Evolutionary conservation across 2,888 invertebrate species (phyloP).

Genomic region (Salticus scenicus): DNA sequence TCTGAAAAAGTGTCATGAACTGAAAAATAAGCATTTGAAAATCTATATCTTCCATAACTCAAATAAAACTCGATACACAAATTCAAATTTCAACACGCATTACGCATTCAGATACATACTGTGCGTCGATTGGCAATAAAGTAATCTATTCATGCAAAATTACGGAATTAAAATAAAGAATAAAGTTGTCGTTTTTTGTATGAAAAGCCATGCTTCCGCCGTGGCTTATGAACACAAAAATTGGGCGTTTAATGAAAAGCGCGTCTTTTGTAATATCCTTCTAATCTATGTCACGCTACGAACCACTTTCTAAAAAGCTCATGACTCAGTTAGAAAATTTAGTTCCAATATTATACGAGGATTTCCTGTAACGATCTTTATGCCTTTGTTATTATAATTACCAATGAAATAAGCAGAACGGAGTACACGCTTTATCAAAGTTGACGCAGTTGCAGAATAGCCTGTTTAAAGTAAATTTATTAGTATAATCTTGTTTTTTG

Average conservation of each 20-base stretch:
- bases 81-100: too few relatives aligned
- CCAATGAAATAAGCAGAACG: background rate
- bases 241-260: background rate
- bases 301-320: background rate
- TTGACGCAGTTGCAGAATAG: too few relatives aligned
- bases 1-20: too few relatives aligned
- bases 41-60: too few relatives aligned
- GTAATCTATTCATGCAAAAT: background rate
- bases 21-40: too few relatives aligned
- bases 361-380: background rate
- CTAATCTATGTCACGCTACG: constrained; percentile 2
- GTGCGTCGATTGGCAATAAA: background rate
- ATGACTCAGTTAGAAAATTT: constrained; percentile 9
- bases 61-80: too few relatives aligned
- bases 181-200: background rate
- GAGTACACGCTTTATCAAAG: background rate
- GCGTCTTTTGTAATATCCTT: background rate
- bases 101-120: background rate
- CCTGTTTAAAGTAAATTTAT: background rate
- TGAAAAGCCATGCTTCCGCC: background rate
- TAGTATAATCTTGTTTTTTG: background rate
- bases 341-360: background rate
- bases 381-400: constrained; percentile 6
- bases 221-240: background rate
- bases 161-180: background rate